Percentiles rank a stretch among this genome's conserved stretches.
These are phyloP conservation scores for Xanthostigma xanthostigma DNA, from an alignment of 2,888 invertebrate genomes.

Conservation along the genomic window DNA sequence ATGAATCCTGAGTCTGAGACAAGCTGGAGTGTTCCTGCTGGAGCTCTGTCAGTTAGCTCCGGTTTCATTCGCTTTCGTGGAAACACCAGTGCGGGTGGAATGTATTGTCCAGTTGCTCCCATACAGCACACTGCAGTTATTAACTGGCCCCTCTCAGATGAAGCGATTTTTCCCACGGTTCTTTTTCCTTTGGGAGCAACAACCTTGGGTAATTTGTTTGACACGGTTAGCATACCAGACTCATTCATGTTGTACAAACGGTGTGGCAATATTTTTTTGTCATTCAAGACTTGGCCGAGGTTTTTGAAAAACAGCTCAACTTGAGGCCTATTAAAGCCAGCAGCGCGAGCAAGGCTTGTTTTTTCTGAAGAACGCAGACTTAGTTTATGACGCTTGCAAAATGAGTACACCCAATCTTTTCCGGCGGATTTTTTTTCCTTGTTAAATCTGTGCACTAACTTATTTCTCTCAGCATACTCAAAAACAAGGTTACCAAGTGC, in stretches of 20 bases:
- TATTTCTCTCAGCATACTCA: conserved; percentile 4
- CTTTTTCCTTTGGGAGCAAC: conserved; percentile 1
- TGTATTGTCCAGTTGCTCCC: conserved; percentile 11
- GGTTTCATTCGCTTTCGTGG: conserved; percentile 14
- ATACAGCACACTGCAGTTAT: conserved; percentile 9
- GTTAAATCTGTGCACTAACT: not conserved
- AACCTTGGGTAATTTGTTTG: conserved; percentile 5
- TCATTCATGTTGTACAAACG: conserved; percentile 5
- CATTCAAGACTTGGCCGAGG: not conserved
- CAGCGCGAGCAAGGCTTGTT: conserved; percentile 10
- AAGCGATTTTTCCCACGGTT: not conserved
- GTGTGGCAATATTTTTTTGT: conserved; percentile 1
- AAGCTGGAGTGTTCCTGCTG: conserved; percentile 15
- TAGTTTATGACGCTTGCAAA: not conserved
- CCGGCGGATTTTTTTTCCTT: not conserved
- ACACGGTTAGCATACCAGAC: conserved; percentile 5
- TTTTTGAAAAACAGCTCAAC: conserved; percentile 6
- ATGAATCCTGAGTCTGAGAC: conserved; percentile 18
- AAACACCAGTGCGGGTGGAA: conserved; percentile 16
- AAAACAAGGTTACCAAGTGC: conserved; percentile 2
- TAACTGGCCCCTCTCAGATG: not conserved
- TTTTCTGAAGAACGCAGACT: not conserved
- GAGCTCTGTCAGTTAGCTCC: conserved; percentile 16
- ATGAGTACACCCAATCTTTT: conserved; percentile 1
- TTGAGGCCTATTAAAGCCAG: conserved; percentile 18